Evolutionary conservation across 2,888 invertebrate genomes (phyloP), one percentile per base, ranked within the genome.

Genomic region (Lasius fuliginosus): DNA sequence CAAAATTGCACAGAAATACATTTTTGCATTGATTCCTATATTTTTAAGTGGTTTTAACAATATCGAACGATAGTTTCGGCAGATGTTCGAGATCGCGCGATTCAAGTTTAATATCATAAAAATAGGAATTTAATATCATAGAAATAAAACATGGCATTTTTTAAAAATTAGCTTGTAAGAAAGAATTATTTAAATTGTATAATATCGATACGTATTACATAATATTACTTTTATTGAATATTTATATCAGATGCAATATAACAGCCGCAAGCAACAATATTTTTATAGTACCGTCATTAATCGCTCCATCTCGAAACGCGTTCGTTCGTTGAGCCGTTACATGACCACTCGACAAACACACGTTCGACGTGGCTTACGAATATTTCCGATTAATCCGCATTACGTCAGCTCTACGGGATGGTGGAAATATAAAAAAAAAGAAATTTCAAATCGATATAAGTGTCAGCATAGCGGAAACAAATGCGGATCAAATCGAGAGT

Each of bases 351-450:
- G 71, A 33, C 60, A 60, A 71, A 60, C 42, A 58, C 33, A 71
- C 33, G 40, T 77, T 69, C 36, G 40, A 69, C 56, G 40, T 58
- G 69, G n/a, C 69, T 33, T 30, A 60, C 46, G 49, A 69, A 69
- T 58, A 77, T 77, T 77, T 58, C 42, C 77, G 58, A 69, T 69
- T 77, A 69, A 81, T 73, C 73, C 73, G 79, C 18, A 36, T 81
- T 71, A 62, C 79, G 71, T 71, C 73, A 73, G 73, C 73, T 81
- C 71, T 79, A 81, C 36, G 40, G 46, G 15, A 71, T 46, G 33
- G 4, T 40, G 12, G 18, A 30, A 18, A 65, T n/a, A 9, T 36
- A 46, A 65, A 69, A 79, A 79, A 71, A 60, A 69, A 68, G 68
- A 77, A 42, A 42, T 46, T 18, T 27, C 18, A 62, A 73, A 81